Evolutionary conservation across 1,140 invertebrate species (phyloP), one percentile per base, ranked within the genome.

Genomic region (Leptinotarsa undecemlineata): DNA sequence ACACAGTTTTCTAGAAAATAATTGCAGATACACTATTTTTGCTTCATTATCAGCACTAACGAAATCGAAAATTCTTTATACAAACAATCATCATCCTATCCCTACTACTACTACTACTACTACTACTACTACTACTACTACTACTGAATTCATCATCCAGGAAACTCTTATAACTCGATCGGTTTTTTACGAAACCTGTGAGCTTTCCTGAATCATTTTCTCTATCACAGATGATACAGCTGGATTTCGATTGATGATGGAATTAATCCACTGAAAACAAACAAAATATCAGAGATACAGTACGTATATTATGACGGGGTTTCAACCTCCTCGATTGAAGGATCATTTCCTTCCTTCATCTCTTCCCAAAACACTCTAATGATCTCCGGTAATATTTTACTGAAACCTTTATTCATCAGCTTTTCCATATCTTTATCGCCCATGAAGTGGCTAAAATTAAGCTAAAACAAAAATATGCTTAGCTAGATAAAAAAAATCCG

Each of bases 391-490:
- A 68, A 2, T n/a, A 68, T 47, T n/a, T 33, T n/a, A 42, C 13
- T 48, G 63, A 33, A 69, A 8, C 15, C 42, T 64, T 77, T 69
- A 51, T 21, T 63, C 15, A 62, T 63, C 64, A 26, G 68, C 71
- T 73, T 61, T 62, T 69, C 15, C 69, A 66, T 72, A 71, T 51
- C 61, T 79, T 81, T 72, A 20, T 68, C 67, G 14, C 17, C 26
- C 67, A 68, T 68, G 19, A 68, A 68, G 33, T 48, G 17, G 19
- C 6, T 33, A 8, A 68, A 68, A 15, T 68, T 17, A 13, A 68
- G 17, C 67, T 68, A 19, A n/a, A 48, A 33, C 17, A 47, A 66
- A 8, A 66, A 17, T 26, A 1, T 5, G 17, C 1, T 15, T 26
- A 14, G 1, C 3, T 3, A 19, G 62, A 64, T 15, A 64, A n/a